A percentile compares a stretch with the other conserved stretches of the same genome.
Evolutionary conservation across 2,113 vertebrate species (phyloP).

Genomic region (Lepus timidus): DNA sequence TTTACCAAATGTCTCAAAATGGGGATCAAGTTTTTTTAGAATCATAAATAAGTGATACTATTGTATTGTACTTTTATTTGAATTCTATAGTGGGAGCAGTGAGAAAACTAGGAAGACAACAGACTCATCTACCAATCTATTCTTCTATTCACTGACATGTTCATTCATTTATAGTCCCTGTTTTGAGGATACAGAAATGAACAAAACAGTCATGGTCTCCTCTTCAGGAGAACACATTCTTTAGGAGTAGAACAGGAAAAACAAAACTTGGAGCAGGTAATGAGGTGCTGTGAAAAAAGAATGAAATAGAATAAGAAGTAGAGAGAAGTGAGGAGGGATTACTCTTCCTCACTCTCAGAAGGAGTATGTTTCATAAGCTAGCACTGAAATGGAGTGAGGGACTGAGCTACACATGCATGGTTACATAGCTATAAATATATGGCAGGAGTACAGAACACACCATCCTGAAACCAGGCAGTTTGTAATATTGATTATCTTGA

Average conservation of each 20-base stretch:
- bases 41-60: not conserved
- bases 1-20: not conserved
- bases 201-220: not conserved
- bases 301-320: not conserved
- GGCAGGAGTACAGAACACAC: not conserved
- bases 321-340: not conserved
- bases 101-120: not conserved
- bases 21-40: not conserved
- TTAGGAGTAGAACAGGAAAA: not conserved
- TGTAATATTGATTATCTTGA: not conserved
- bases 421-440: not conserved
- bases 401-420: not conserved
- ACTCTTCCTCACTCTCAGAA: not conserved
- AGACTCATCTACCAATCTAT: not conserved
- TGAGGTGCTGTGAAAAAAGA: not conserved
- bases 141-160: not conserved
- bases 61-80: slow-evolving; percentile 4
- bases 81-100: not conserved
- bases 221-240: not conserved
- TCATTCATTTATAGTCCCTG: not conserved
- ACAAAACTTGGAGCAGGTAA: not conserved
- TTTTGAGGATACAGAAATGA: not conserved
- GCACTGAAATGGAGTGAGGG: not conserved
- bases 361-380: not conserved
- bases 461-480: not conserved